Evolutionary conservation across 2,113 vertebrate species (phyloP).

Genomic region (Phaethornis superciliosus): DNA sequence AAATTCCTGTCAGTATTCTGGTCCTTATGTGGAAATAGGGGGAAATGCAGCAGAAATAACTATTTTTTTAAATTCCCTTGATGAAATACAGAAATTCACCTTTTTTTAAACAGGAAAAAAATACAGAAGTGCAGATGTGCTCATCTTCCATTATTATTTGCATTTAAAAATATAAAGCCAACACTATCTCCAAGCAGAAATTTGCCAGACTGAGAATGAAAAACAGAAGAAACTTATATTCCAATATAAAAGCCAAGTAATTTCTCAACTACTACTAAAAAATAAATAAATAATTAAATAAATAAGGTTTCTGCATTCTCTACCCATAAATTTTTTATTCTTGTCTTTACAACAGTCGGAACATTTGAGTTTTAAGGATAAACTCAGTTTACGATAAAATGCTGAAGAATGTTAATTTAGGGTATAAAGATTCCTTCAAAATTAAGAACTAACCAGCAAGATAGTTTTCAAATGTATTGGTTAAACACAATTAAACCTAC

Average conservation of each 20-base stretch:
- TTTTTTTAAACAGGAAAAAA: neutral
- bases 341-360: too few relatives aligned
- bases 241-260: neutral
- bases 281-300: neutral
- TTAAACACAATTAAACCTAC: neutral
- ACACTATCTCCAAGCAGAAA: neutral
- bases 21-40: neutral
- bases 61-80: neutral
- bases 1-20: neutral
- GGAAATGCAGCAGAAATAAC: neutral
- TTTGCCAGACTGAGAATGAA: neutral
- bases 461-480: neutral
- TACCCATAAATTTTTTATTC: too few relatives aligned
- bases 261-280: neutral
- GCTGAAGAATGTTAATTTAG: neutral
- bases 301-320: neutral
- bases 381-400: neutral
- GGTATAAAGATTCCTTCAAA: neutral
- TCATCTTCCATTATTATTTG: neutral
- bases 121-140: rapidly evolving
- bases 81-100: neutral
- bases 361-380: too few relatives aligned
- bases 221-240: neutral
- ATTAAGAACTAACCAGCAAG: neutral
- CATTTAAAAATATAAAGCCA: neutral